Conservation (phyloP, 2,797 vertebrate genomes). For the Chelmon rostratus region DNA sequence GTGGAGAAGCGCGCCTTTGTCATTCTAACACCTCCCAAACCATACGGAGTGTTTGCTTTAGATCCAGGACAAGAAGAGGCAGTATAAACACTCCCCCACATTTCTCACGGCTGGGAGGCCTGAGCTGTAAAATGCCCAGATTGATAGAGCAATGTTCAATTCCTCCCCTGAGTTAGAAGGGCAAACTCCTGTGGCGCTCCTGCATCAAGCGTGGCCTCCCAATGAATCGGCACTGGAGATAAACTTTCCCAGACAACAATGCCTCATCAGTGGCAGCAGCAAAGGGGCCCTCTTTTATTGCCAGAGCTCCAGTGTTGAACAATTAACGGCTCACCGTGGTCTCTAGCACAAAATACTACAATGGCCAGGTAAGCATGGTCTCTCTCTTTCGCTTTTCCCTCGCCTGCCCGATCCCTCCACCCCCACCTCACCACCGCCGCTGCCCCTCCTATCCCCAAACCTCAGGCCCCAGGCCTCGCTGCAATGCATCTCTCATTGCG, state of each 20-base stretch:
- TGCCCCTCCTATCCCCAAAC: conserved; percentile 44
- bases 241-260: conserved; percentile 81
- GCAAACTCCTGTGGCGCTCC: conserved; percentile 79
- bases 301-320: conserved; percentile 70
- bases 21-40: conserved; percentile 48
- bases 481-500: conserved; percentile 81
- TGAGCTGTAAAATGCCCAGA: conserved; percentile 83
- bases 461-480: conserved; percentile 65
- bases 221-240: conserved; percentile 79
- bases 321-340: conserved; percentile 83
- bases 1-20: conserved; percentile 37
- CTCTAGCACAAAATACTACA: conserved; percentile 63
- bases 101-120: conserved; percentile 81
- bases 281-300: conserved; percentile 77
- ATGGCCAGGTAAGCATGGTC: conserved; percentile 66
- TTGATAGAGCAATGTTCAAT: conserved; percentile 84
- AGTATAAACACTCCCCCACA: conserved; percentile 84
- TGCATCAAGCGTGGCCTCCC: conserved; percentile 79
- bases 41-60: conserved; percentile 65
- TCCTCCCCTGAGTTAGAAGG: conserved; percentile 82
- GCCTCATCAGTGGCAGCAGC: conserved; percentile 80
- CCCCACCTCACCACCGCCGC: conserved; percentile 1
- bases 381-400: conserved; percentile 47
- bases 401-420: neutral
- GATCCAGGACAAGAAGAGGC: conserved; percentile 75